Evolutionary conservation across 2,113 vertebrate species (phyloP).

Genomic region (Chaetorhynchus papuensis): DNA sequence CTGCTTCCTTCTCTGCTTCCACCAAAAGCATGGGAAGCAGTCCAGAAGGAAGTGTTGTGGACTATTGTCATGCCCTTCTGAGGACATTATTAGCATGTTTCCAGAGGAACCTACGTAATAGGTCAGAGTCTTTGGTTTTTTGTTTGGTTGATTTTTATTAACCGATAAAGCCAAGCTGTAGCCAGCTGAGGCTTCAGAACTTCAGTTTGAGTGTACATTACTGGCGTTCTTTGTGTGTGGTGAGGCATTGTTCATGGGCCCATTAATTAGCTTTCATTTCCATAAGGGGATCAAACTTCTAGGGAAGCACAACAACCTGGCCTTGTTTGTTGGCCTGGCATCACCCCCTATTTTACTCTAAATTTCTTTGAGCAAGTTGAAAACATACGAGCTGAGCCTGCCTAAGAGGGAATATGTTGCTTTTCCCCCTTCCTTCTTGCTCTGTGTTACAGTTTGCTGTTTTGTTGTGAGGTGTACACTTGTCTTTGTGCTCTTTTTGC

Average conservation of each 20-base stretch:
- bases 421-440: conserved; percentile 39
- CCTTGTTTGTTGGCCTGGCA: background rate
- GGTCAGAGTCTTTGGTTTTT: background rate
- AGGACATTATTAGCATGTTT: background rate
- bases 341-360: background rate
- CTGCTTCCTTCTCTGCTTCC: background rate
- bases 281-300: background rate
- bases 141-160: background rate
- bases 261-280: background rate
- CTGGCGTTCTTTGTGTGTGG: background rate
- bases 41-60: background rate
- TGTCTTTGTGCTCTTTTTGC: conserved; percentile 40
- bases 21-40: background rate
- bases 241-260: background rate
- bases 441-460: conserved; percentile 36
- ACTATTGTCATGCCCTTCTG: background rate
- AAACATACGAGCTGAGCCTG: background rate
- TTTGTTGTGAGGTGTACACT: conserved; percentile 43
- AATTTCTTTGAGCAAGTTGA: background rate
- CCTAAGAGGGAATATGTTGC: conserved; percentile 58
- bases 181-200: background rate
- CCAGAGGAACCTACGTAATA: background rate
- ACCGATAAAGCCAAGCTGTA: background rate
- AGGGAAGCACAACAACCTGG: background rate
- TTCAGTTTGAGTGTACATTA: background rate